Percentiles rank a stretch among this genome's conserved stretches.
Evolutionary conservation across 1,140 invertebrate genomes (phyloP).

Genomic region (Scaptomyza montana): DNA sequence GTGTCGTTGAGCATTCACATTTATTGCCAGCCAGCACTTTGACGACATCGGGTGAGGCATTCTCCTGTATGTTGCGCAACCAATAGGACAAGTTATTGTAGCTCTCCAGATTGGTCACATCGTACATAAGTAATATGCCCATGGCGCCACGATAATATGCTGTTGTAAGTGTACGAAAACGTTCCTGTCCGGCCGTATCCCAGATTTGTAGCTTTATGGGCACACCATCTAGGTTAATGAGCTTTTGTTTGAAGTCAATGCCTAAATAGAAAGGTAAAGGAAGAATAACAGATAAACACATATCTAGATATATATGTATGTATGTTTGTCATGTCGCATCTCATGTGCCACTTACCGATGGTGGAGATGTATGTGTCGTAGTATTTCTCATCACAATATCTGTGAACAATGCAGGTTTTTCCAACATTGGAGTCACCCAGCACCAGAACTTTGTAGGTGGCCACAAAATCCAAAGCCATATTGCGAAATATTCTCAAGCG

Average conservation of each 20-base stretch:
- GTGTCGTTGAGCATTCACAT: constrained; percentile 89
- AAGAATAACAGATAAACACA: constrained; percentile 8
- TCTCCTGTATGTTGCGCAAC: constrained; percentile 95
- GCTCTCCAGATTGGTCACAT: constrained; percentile 93
- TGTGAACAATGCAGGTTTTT: constrained; percentile 95
- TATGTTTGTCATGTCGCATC: neutral
- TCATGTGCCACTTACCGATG: constrained; percentile 88
- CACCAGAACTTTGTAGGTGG: constrained; percentile 93
- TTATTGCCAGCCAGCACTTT: constrained; percentile 94
- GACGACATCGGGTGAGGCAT: constrained; percentile 93
- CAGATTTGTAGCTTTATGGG: constrained; percentile 95
- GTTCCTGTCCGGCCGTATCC: constrained; percentile 87
- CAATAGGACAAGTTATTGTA: constrained; percentile 94
- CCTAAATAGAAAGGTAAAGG: constrained; percentile 85
- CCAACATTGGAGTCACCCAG: constrained; percentile 96
- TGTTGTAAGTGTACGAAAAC: constrained; percentile 89
- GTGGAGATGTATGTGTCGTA: constrained; percentile 96
- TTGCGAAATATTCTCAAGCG: constrained; percentile 40
- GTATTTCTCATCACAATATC: constrained; percentile 95
- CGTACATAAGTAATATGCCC: constrained; percentile 94
- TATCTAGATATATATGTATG: neutral
- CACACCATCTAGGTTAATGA: constrained; percentile 92
- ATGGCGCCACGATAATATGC: constrained; percentile 94
- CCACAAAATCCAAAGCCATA: constrained; percentile 92
- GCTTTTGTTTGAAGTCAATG: constrained; percentile 96